These are phyloP conservation scores for Crypturellus undulatus DNA, from an alignment of 2,113 vertebrate genomes.

Conservation along the genomic window DNA sequence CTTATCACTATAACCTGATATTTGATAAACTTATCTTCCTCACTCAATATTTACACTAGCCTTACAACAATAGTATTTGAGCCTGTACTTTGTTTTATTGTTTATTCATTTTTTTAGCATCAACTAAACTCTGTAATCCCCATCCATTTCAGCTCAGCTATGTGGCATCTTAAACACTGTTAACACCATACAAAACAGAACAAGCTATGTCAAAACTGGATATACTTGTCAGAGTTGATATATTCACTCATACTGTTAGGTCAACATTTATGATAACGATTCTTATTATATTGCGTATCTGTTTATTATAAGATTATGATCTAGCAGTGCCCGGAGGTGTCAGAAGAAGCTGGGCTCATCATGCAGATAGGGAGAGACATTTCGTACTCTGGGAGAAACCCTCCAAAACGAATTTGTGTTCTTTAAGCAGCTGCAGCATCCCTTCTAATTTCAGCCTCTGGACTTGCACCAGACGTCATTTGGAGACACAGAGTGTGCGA, in stretches of 20 bases:
- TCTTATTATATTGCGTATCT: slow-evolving; percentile 18
- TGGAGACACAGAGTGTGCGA: slow-evolving; percentile 12
- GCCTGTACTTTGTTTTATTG: not conserved
- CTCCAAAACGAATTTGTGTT: slow-evolving; percentile 39
- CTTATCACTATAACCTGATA: not conserved
- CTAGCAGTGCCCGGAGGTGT: slow-evolving; percentile 11
- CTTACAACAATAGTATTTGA: not conserved
- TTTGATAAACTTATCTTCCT: not conserved
- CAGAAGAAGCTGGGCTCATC: slow-evolving; percentile 28
- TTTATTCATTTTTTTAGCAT: not conserved
- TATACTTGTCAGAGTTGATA: slow-evolving; percentile 3
- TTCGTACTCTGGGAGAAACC: slow-evolving; percentile 51
- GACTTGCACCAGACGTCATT: slow-evolving; percentile 40
- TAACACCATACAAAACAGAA: not conserved
- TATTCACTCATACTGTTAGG: slow-evolving; percentile 4
- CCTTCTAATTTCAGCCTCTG: slow-evolving; percentile 65
- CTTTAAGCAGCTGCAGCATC: slow-evolving; percentile 30
- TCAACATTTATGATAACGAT: slow-evolving; percentile 33
- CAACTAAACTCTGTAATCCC: not conserved
- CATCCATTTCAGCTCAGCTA: not conserved
- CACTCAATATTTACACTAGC: not conserved
- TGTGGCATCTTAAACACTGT: not conserved
- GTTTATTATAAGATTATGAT: slow-evolving; percentile 42
- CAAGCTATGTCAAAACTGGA: not conserved
- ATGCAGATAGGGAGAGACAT: not conserved